These are phyloP conservation scores for Leuctra nigra DNA, from an alignment of 2,888 invertebrate species.

Conservation along the genomic window DNA sequence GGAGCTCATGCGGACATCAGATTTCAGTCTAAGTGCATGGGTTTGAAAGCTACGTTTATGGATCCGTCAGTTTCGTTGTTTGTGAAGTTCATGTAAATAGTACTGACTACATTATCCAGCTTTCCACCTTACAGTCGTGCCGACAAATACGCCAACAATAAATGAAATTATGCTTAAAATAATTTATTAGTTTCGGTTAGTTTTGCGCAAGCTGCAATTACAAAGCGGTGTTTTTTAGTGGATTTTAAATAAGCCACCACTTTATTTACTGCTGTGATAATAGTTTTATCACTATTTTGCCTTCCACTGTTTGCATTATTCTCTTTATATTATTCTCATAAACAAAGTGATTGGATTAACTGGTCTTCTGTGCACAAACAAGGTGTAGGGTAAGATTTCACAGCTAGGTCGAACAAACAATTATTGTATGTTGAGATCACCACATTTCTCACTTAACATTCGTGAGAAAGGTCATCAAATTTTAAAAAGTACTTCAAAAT, in stretches of 20 bases:
- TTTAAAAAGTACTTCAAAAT: no score
- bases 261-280: conserved; percentile 13
- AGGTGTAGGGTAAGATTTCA: no score
- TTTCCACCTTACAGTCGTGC: no score
- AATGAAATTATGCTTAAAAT: neutral
- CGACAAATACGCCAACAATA: no score
- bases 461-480: no score
- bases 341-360: neutral
- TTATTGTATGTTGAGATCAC: neutral
- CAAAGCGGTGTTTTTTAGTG: neutral
- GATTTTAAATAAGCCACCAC: conserved; percentile 9
- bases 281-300: conserved; percentile 8
- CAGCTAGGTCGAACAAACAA: no score
- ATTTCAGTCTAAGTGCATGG: no score
- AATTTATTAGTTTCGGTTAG: neutral
- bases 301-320: conserved; percentile 2
- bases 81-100: no score
- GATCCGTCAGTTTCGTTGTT: no score
- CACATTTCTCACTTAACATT: neutral
- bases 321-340: conserved; percentile 9
- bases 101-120: no score
- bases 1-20: no score
- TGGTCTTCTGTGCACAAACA: neutral
- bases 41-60: no score
- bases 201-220: neutral